phyloP scores from a whole-genome alignment of 2,797 vertebrate species.

The Anolis apletophallus region DNA sequence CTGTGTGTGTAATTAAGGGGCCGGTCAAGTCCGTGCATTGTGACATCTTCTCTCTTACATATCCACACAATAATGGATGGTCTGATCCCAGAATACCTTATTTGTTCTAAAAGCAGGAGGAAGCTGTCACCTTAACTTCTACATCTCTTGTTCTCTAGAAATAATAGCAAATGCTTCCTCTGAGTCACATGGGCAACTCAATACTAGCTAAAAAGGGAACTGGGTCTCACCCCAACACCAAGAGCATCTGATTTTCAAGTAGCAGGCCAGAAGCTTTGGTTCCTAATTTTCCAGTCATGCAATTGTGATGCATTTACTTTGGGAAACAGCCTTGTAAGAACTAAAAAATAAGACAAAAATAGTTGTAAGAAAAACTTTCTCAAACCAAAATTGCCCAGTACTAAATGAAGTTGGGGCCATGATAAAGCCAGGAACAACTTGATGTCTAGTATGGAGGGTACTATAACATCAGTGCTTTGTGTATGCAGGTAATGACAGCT shows the following conservation, averaged over 20 bases:
- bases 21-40: too few relatives aligned
- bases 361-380: background rate
- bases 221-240: background rate
- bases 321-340: background rate
- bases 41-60: too few relatives aligned
- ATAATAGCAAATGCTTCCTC: background rate
- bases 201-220: background rate
- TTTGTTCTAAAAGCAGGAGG: background rate
- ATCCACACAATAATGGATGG: background rate
- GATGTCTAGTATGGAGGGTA: background rate
- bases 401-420: background rate
- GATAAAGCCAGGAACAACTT: background rate
- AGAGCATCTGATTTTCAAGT: background rate
- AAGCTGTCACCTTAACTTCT: background rate
- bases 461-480: background rate
- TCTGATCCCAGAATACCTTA: background rate
- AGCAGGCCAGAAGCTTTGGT: background rate
- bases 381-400: background rate
- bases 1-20: too few relatives aligned
- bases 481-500: background rate
- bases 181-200: slow-evolving; percentile 10
- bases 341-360: background rate
- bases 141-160: background rate
- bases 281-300: background rate
- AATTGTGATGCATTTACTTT: background rate